Evolutionary conservation across 2,888 invertebrate species (phyloP).

Genomic region (Clitarchus hookeri): DNA sequence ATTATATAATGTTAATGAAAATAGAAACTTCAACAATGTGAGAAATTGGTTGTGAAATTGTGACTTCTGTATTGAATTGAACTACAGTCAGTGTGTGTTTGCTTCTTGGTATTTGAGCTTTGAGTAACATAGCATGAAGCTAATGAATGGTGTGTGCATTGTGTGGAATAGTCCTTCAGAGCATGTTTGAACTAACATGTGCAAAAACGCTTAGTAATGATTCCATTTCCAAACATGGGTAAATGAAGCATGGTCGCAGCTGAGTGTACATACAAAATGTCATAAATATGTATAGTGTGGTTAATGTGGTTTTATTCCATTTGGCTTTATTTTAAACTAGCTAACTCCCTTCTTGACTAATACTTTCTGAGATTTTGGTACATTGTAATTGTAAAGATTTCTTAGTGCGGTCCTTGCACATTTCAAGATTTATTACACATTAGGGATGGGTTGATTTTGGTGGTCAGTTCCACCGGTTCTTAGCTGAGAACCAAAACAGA

Average conservation of each 20-base stretch:
- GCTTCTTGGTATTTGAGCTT: background rate
- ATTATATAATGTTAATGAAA: too few relatives aligned
- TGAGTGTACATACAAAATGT: background rate
- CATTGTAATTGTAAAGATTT: too few relatives aligned
- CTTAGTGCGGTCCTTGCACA: too few relatives aligned
- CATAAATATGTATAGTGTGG: too few relatives aligned
- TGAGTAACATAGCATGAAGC: constrained; percentile 1
- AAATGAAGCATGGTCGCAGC: background rate
- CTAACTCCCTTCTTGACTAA: background rate
- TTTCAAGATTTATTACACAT: too few relatives aligned
- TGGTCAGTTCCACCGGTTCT: too few relatives aligned
- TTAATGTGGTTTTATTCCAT: too few relatives aligned
- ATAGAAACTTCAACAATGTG: background rate
- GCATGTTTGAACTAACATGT: background rate
- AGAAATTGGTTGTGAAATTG: background rate
- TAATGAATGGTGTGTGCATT: background rate
- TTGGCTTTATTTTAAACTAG: background rate
- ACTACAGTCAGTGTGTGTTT: too few relatives aligned
- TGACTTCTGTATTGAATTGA: constrained; percentile 3
- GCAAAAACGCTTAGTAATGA: background rate
- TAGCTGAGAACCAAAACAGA: too few relatives aligned
- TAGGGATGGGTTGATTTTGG: too few relatives aligned
- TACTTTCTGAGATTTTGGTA: background rate
- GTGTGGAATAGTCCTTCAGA: background rate
- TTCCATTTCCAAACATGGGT: too few relatives aligned